A percentile compares a stretch with the other conserved stretches of the same genome.
These are phyloP conservation scores for Tribolium madens DNA, from an alignment of 1,140 invertebrate genomes.

Conservation along the genomic window DNA sequence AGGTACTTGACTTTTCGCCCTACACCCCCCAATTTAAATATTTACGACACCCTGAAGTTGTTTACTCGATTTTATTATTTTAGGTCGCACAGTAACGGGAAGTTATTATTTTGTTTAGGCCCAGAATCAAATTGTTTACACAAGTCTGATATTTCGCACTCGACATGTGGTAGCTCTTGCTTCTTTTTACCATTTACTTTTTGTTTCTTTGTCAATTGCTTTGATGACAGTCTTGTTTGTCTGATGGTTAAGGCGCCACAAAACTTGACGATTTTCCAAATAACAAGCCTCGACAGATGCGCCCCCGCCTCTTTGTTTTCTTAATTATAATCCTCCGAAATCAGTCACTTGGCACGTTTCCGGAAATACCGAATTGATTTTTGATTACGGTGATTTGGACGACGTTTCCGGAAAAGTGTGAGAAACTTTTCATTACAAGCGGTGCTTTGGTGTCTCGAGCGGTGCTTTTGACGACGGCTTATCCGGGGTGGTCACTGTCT, in stretches of 20 bases:
- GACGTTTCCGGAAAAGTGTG: slow-evolving; percentile 7
- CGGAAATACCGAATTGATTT: slow-evolving; percentile 30
- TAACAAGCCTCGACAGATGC: neutral
- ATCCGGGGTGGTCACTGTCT: slow-evolving; percentile 47
- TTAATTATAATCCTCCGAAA: slow-evolving; percentile 40
- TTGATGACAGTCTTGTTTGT: slow-evolving; percentile 36
- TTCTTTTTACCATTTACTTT: neutral
- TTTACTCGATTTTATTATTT: slow-evolving; percentile 39
- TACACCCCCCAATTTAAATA: neutral
- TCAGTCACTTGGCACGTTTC: slow-evolving; percentile 34
- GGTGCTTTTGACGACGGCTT: slow-evolving; percentile 43
- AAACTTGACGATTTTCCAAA: slow-evolving; percentile 3
- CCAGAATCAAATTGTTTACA: slow-evolving; percentile 6
- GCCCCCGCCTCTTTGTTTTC: slow-evolving; percentile 40
- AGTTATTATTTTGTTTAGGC: slow-evolving; percentile 37
- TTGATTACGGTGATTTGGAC: slow-evolving; percentile 26
- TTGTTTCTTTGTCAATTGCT: slow-evolving; percentile 5
- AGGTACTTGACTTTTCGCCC: slow-evolving; percentile 4
- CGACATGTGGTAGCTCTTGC: slow-evolving; percentile 26
- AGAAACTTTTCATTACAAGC: neutral
- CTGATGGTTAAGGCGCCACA: slow-evolving; percentile 17
- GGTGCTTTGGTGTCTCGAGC: no score
- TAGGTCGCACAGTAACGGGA: slow-evolving; percentile 14
- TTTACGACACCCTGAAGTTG: neutral
- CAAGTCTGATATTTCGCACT: slow-evolving; percentile 18